Base-by-base conservation (phyloP, 2,888 invertebrate species). In the Eubasilissa splendida region DNA sequence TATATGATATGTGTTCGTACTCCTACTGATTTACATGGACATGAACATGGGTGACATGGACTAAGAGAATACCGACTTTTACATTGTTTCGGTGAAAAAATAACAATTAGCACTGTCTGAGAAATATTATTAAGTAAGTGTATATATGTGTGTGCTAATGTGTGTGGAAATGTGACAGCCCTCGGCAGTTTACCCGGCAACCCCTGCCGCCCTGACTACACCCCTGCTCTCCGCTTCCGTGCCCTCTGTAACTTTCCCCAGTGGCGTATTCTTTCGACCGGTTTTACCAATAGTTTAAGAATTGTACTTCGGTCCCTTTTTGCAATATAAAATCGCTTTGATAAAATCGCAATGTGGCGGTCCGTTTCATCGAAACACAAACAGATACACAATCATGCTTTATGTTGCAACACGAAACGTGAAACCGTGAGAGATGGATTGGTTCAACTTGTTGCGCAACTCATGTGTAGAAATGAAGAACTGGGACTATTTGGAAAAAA, bases 251-350 rank as follows among this genome's bases (percentile, higher is more conserved):
- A 63, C 14, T 50, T 68, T n/a, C n/a, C 58, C 58, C 68, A 68
- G 68, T 68, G 14, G 68, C 68, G 68, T 50, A 52, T n/a, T n/a
- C 14, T 68, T 68, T 14, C 68, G 10, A 7, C 68, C 4, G 68
- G 50, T 14, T 42, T 42, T 68, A 50, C 70, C 70, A 33, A 70
- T 70, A 54, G 54, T 70, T 54, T 53, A 14, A 33, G 70, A 14
- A 33, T 70, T 52, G 66, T 12, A 50, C 14, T 68, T 68, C 14
- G 50, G 14, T 50, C 14, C 50, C 50, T 50, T 68, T 68, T 68
- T 33, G 66, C 66, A 52, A 68, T 68, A n/a, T 11, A 68, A 68
- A 52, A 68, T 42, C 52, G 66, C 50, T 68, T 50, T 68, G 66
- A 42, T 42, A 42, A 11, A 5, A 2, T 11, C 33, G 10, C 50